Evolutionary conservation across 1,140 invertebrate genomes (phyloP), one percentile per base, ranked within the genome.

Genomic region (Drosophila persimilis): DNA sequence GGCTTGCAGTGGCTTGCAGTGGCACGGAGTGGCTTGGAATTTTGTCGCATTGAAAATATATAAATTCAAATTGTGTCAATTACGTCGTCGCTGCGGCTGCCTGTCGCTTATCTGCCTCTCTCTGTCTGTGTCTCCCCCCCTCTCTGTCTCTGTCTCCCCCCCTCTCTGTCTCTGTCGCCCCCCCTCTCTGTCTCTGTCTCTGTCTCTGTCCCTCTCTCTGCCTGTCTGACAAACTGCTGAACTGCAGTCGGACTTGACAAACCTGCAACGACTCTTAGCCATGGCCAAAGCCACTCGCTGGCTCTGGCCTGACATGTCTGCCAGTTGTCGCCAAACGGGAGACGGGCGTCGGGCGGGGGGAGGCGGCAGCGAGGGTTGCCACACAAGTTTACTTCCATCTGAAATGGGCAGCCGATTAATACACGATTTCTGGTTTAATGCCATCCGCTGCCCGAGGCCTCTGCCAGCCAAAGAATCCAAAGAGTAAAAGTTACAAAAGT

Each of bases 31-130:
- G 35, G 35, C 11, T 3, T 5, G 52, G 53, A 57, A 70, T 57
- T 70, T 81, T 81, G 73, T 80, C 74, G 64, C 79, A 72, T 67
- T 77, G 66, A 70, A 70, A 76, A 75, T 65, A 79, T 84, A 86
- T 86, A 88, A 86, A 86, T 86, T 86, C 78, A 86, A 86, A 86
- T 86, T 86, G 83, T 86, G 83, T 86, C 83, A 88, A 88, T 86
- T 86, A 86, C 80, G 74, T 86, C 61, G 65, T 81, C 54, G 83
- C 78, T 57, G 77, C 74, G 70, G 56, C 47, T 45, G 56, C 26
- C 65, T 69, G 66, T 69, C 74, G 80, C 80, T 83, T 83, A 80
- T 80, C 77, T 65, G 69, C 66, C 63, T 69, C 43, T 29, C 41
- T 57, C 26, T 17, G 58, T 13, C 48, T 17, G 39, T 17, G 17